Conservation (phyloP, 1,140 invertebrate species). For the Oscheius sp. region DNA sequence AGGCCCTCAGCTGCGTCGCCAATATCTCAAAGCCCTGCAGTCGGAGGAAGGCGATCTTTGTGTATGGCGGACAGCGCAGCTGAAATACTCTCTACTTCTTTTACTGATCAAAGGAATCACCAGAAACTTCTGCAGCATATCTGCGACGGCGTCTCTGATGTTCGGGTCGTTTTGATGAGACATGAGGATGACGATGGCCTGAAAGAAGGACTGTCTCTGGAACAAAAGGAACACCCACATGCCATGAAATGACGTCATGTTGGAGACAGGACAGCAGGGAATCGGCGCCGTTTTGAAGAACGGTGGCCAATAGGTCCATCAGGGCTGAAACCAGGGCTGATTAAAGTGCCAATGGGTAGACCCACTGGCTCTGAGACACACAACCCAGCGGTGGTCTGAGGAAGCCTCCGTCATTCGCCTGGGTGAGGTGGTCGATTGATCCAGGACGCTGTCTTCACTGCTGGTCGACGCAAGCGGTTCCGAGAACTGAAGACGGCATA, state of each 20-base stretch:
- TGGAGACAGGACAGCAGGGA: slow-evolving; percentile 9
- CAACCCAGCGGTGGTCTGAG: background rate
- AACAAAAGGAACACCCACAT: slow-evolving; percentile 4
- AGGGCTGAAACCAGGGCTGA: no score
- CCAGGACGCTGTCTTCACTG: background rate
- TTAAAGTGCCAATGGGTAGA: no score
- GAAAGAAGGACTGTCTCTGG: background rate
- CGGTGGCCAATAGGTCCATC: slow-evolving; percentile 5
- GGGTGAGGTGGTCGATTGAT: background rate
- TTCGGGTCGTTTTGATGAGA: slow-evolving; percentile 16
- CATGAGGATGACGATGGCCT: slow-evolving; percentile 35
- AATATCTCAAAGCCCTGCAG: slow-evolving; percentile 31
- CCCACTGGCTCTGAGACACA: slow-evolving; percentile 20
- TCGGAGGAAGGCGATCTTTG: slow-evolving; percentile 21
- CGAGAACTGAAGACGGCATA: background rate
- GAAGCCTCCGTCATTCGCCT: background rate
- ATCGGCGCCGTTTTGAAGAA: slow-evolving; percentile 20
- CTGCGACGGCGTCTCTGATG: slow-evolving; percentile 19
- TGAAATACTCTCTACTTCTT: slow-evolving; percentile 6
- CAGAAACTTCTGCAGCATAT: slow-evolving; percentile 31
- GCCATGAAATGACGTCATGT: slow-evolving; percentile 24
- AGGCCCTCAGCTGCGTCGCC: slow-evolving; percentile 22
- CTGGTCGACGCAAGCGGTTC: background rate
- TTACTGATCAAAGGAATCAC: slow-evolving; percentile 9
- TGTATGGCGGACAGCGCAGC: slow-evolving; percentile 24